Percentiles rank a stretch among this genome's conserved stretches.
Conservation (phyloP, 2,113 vertebrate species). For the Clarias magur region DNA sequence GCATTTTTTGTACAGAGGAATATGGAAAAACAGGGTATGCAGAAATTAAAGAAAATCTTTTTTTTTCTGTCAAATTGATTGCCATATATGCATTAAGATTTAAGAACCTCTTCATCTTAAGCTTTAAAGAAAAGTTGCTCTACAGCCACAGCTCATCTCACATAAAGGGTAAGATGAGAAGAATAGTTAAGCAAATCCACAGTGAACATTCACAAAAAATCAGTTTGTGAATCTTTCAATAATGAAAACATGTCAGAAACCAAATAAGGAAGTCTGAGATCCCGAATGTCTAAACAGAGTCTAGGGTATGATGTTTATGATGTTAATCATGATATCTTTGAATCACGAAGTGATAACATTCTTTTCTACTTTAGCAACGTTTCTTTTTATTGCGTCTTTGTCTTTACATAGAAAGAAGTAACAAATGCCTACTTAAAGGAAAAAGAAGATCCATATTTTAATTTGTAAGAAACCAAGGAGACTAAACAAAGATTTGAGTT, state of each 20-base stretch:
- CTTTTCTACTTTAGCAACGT: neutral
- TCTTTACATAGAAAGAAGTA: neutral
- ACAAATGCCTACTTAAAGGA: neutral
- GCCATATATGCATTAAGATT: neutral
- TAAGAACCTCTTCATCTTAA: neutral
- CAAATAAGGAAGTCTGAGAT: too few species aligned
- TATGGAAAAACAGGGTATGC: neutral
- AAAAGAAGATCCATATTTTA: neutral
- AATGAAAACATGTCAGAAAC: too few species aligned
- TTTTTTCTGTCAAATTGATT: neutral
- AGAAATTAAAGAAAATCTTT: neutral
- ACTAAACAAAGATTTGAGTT: neutral
- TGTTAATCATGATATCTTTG: neutral
- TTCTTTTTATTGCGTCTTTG: neutral
- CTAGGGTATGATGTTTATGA: neutral
- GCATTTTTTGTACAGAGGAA: conserved; percentile 19
- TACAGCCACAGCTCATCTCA: neutral
- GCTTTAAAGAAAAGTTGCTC: neutral
- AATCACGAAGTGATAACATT: neutral
- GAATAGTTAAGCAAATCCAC: neutral
- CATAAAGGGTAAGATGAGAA: neutral
- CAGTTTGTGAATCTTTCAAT: too few species aligned
- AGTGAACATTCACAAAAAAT: neutral
- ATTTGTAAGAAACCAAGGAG: neutral
- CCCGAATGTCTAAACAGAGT: too few species aligned